Base-by-base conservation (phyloP, 2,888 invertebrate species). In the Pandemis heparana region DNA sequence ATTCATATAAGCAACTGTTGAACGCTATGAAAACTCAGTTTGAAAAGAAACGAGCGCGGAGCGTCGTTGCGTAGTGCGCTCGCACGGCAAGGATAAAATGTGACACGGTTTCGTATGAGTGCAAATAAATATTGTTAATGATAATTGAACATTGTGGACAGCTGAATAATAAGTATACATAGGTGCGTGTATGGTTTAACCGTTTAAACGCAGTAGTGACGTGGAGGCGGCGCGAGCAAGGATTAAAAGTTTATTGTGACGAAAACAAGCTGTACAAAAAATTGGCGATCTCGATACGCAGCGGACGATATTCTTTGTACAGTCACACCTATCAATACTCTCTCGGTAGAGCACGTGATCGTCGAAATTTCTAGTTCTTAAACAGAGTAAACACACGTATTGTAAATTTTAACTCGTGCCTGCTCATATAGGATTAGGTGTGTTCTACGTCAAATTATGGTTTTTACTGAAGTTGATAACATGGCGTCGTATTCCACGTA, bases 1-100 rank as follows among this genome's bases (percentile, higher is more conserved):
- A 90, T 90, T 94, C 91, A 94, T 94, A 94, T 92, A 94, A 94
- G 90, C 94, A 90, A 93, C 92, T 88, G 91, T 89, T 88, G 89
- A 87, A 88, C 89, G 85, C 86, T 82, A 86, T 89, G 85, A 90
- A 91, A 92, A 91, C 89, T 94, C 91, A 94, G 94, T 94, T 89
- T 83, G 88, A 80, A 86, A 87, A 85, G 86, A 86, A 88, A 85
- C 88, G 78, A 83, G 83, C 85, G 88, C 80, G 85, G 79, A 83
- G 85, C 77, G 83, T 83, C 77, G 85, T 85, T 83, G 82, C 78
- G 82, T 83, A 84, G 81, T 78, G 79, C 73, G 69, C 77, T 83
- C 77, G 80, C 80, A 77, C 88, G 87, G 80, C 90, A 87, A 86
- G 85, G 84, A 84, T 89, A 92, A 90, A 90, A 93, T 94, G 92